Evolutionary conservation across 2,113 vertebrate genomes (phyloP).

Genomic region (Mastomys coucha): DNA sequence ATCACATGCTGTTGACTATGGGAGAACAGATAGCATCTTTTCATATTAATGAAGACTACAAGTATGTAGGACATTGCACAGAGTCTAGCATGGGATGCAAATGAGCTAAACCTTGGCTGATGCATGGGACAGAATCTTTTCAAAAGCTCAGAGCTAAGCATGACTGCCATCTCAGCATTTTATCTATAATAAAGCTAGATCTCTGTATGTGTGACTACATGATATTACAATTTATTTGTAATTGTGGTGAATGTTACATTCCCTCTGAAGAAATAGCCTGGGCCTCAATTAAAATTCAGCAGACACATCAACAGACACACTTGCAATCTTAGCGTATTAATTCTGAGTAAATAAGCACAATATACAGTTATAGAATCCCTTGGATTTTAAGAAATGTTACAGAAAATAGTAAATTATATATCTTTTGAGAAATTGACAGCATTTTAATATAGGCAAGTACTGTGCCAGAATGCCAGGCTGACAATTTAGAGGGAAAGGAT

Average conservation of each 20-base stretch:
- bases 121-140: background rate
- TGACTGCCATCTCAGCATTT: background rate
- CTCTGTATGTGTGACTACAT: background rate
- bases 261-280: background rate
- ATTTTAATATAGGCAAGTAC: background rate
- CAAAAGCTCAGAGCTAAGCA: background rate
- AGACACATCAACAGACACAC: background rate
- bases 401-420: background rate
- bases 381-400: background rate
- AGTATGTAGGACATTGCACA: background rate
- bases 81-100: background rate
- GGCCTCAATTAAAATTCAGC: background rate
- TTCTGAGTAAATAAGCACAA: background rate
- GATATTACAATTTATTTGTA: background rate
- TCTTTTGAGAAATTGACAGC: background rate
- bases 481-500: background rate
- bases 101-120: background rate
- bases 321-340: background rate
- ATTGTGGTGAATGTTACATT: background rate
- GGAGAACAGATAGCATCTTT: background rate
- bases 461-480: background rate
- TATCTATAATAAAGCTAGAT: background rate
- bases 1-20: background rate
- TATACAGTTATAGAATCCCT: background rate
- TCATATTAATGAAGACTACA: background rate